Percentiles rank a stretch among this genome's conserved stretches.
These are phyloP conservation scores for Andricus curvator DNA, from an alignment of 2,888 invertebrate species.

Conservation along the genomic window DNA sequence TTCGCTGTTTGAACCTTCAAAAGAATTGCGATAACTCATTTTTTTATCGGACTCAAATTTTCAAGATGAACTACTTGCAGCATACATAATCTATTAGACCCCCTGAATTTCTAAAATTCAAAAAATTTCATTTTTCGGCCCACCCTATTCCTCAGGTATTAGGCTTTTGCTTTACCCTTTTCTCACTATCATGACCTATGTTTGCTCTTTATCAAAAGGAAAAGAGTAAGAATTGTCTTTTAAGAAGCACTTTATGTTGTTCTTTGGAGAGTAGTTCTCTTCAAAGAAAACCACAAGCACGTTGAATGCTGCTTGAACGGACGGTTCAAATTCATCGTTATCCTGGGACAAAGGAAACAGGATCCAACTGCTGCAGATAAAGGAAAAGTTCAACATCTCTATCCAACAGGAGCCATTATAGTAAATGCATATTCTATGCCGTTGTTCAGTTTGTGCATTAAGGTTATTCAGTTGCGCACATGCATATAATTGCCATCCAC, in stretches of 20 bases:
- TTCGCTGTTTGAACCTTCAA: too few relatives aligned
- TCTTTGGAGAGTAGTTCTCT: slow-evolving; percentile 35
- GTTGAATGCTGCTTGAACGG: slow-evolving; percentile 35
- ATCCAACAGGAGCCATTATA: slow-evolving; percentile 29
- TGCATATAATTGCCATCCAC: slow-evolving; percentile 34
- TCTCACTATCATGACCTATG: neutral
- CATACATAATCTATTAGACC: too few relatives aligned
- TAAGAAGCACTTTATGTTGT: slow-evolving; percentile 26
- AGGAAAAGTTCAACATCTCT: slow-evolving; percentile 37
- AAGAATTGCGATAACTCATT: too few relatives aligned
- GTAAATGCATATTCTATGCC: slow-evolving; percentile 28
- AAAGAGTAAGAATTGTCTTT: slow-evolving; percentile 25
- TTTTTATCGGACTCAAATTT: too few relatives aligned
- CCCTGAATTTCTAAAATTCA: too few relatives aligned
- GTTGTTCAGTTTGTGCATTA: slow-evolving; percentile 29
- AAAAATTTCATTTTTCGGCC: neutral
- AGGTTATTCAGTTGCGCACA: slow-evolving; percentile 23
- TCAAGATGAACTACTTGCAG: too few relatives aligned
- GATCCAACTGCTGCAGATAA: slow-evolving; percentile 17
- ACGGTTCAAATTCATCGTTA: slow-evolving; percentile 29
- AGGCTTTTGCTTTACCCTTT: neutral
- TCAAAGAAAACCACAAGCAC: slow-evolving; percentile 38
- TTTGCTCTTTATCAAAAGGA: neutral
- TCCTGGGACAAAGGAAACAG: slow-evolving; percentile 36
- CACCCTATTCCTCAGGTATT: neutral